Base-by-base conservation (phyloP, 1,140 invertebrate genomes). In the Zaprionus capensis region DNA sequence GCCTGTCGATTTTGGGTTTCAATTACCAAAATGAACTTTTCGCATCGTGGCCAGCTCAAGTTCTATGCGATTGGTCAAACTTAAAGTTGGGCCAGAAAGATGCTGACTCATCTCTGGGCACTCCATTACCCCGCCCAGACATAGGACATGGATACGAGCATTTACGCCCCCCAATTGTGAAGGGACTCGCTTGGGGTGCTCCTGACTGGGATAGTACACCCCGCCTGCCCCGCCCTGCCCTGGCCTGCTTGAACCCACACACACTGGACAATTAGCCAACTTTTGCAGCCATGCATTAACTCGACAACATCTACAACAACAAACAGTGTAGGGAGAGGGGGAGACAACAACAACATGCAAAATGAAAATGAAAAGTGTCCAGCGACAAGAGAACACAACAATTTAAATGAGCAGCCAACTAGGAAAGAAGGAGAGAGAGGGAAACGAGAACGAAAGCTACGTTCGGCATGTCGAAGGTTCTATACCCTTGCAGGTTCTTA, bases 201-300 rank as follows among this genome's bases (percentile, higher is more conserved):
- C 14, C 49, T 24, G 9, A 12, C n/a, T 24, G 26, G 26, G 53
- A 44, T 17, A 44, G n/a, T 44, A 7, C 2, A 44, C 6, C n/a
- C 26, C 26, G 26, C 26, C 26, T 28, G 26, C 6, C 22, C 22
- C 22, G 22, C 22, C 6, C 26, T 6, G 6, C 26, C 26, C 26
- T 28, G 26, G 26, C 5, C 26, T 51, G 49, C 0, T 9, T 24
- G 20, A 17, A 22, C 49, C 49, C 49, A 28, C 22, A 38, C 68
- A 63, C 78, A 75, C 65, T 66, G 77, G 83, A 85, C 81, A 90
- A 90, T 90, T 90, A 91, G 85, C 81, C 51, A 91, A 90, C 79
- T 91, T 85, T 80, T 58, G 75, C 81, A 85, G 86, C 75, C 76
- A 80, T 85, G 79, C 85, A 90, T 88, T 90, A 90, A 90, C 79